Percentiles rank a stretch among this genome's conserved stretches.
These are phyloP conservation scores for Urocitellus parryii DNA, from an alignment of 2,113 vertebrate genomes.

Conservation along the genomic window DNA sequence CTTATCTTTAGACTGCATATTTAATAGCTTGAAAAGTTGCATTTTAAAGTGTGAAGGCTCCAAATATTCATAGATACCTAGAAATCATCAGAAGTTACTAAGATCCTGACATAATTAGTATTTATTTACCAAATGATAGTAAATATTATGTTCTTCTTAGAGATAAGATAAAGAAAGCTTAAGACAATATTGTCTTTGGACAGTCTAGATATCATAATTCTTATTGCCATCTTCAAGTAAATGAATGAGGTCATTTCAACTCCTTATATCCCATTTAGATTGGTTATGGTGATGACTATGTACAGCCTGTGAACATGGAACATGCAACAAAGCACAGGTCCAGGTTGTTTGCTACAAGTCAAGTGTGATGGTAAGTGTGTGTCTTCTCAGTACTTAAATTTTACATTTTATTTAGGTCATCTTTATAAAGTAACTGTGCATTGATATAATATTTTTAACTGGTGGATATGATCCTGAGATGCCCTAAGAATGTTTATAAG, in stretches of 20 bases:
- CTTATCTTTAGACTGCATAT: neutral
- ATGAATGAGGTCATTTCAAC: neutral
- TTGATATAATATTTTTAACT: slow-evolving; percentile 30
- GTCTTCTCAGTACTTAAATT: neutral
- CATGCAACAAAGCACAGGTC: neutral
- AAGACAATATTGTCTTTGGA: neutral
- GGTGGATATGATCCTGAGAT: neutral
- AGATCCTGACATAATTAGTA: slow-evolving; percentile 12
- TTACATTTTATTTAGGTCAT: neutral
- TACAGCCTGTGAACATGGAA: neutral
- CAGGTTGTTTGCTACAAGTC: neutral
- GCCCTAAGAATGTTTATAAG: neutral
- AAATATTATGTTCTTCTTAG: neutral
- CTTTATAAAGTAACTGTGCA: neutral
- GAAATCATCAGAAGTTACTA: slow-evolving; percentile 4
- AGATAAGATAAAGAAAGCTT: slow-evolving; percentile 25
- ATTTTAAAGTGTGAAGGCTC: neutral
- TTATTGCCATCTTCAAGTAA: neutral
- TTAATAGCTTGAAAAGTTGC: neutral
- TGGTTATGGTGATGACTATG: neutral
- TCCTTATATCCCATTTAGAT: neutral
- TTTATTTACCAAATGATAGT: slow-evolving; percentile 27
- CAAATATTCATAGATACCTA: slow-evolving; percentile 17
- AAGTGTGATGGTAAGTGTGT: neutral
- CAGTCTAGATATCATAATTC: neutral